Conservation (phyloP, 2,888 invertebrate genomes). For the Pharmacophagus antenor region DNA sequence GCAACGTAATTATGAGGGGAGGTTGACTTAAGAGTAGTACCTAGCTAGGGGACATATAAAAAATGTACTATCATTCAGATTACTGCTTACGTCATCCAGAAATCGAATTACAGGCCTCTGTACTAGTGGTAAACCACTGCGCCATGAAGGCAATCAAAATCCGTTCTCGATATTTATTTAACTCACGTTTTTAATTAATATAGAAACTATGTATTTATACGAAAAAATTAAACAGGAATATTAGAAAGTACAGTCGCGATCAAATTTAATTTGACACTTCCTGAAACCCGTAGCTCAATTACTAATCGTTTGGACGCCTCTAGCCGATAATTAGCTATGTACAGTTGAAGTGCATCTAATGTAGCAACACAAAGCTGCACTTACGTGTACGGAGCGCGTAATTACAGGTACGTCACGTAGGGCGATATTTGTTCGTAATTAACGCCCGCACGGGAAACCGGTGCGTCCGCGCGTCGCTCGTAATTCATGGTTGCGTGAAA, state of each 20-base stretch:
- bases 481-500: slow-evolving; percentile 64
- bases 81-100: no score
- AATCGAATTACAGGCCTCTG: no score
- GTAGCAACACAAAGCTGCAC: slow-evolving; percentile 23
- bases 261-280: neutral
- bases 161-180: neutral
- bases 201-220: neutral
- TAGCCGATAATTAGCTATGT: slow-evolving; percentile 35
- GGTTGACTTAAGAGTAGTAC: no score
- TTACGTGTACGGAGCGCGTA: slow-evolving; percentile 47
- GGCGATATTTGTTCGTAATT: slow-evolving; percentile 71
- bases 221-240: neutral
- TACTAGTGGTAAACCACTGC: no score
- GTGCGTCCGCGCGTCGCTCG: slow-evolving; percentile 48
- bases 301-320: slow-evolving; percentile 46
- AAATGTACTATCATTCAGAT: no score
- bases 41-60: no score
- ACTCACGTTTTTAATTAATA: no score
- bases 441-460: slow-evolving; percentile 60
- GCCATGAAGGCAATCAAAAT: no score
- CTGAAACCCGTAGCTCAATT: slow-evolving; percentile 17
- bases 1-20: no score
- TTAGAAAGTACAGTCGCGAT: slow-evolving; percentile 2
- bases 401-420: slow-evolving; percentile 53
- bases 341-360: slow-evolving; percentile 29